Evolutionary conservation across 1,140 invertebrate genomes (phyloP), one percentile per base, ranked within the genome.

Genomic region (Campodea augens): DNA sequence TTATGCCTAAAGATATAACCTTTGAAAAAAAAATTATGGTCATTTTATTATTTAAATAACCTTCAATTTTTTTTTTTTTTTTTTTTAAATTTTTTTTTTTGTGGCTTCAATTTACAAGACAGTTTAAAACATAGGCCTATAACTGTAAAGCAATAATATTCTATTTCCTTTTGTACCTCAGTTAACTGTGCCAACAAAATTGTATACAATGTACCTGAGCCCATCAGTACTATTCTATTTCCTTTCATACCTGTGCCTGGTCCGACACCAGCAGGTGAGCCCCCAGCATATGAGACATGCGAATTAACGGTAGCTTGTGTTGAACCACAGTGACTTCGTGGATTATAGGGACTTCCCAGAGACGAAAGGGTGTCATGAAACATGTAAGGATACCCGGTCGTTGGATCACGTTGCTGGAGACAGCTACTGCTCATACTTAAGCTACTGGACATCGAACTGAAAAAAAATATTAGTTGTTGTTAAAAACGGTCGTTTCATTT

Each of bases 131-230:
- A n/a, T n/a, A n/a, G n/a, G n/a, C n/a, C n/a, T n/a, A n/a, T n/a
- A n/a, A n/a, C n/a, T n/a, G n/a, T n/a, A n/a, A n/a, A n/a, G n/a
- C n/a, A n/a, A n/a, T n/a, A n/a, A n/a, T n/a, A n/a, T n/a, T n/a
- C n/a, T n/a, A n/a, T n/a, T n/a, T n/a, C n/a, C n/a, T n/a, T n/a
- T n/a, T n/a, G n/a, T n/a, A n/a, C n/a, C n/a, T n/a, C n/a, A n/a
- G n/a, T n/a, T n/a, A n/a, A n/a, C n/a, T n/a, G n/a, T n/a, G n/a
- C 85, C 71, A 80, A 79, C 79, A 84, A 81, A 75, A 81, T 84
- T 64, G 78, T 81, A 62, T 86, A 85, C 66, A 79, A 86, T 57
- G 82, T 86, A 67, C 75, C 86, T 49, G 83, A 87, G 63, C 72
- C 82, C 49, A 81, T 87, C 52, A 87, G 82, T 52, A 87, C 82